A percentile compares a stretch with the other conserved stretches of the same genome.
These are phyloP conservation scores for Formica exsecta DNA, from an alignment of 1,140 invertebrate species.

Conservation along the genomic window DNA sequence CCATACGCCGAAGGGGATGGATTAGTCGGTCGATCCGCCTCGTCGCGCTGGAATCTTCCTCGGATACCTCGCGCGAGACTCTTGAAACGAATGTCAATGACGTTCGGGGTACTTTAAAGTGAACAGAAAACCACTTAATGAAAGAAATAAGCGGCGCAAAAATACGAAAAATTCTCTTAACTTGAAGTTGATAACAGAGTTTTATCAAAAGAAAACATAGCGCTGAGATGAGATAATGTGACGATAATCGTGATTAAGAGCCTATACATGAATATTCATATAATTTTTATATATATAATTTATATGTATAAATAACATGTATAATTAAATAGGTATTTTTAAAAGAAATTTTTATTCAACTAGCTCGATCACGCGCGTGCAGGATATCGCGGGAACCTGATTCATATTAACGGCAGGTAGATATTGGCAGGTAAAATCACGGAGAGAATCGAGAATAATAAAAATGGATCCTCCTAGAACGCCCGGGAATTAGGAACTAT, in stretches of 20 bases:
- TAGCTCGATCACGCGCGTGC: not conserved
- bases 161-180: constrained; percentile 41
- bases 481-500: constrained; percentile 64
- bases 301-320: no score
- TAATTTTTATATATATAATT: no score
- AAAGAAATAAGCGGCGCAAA: constrained; percentile 32
- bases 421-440: constrained; percentile 32
- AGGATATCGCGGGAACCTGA: not conserved
- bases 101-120: constrained; percentile 40
- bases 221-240: no score
- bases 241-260: not conserved
- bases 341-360: not conserved
- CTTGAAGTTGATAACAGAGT: constrained; percentile 7
- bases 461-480: constrained; percentile 28
- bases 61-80: constrained; percentile 38
- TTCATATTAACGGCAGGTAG: constrained; percentile 23
- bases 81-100: constrained; percentile 46
- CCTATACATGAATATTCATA: no score
- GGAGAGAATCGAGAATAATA: constrained; percentile 22
- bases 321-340: no score
- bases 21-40: constrained; percentile 75
- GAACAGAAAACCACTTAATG: constrained; percentile 51
- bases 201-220: constrained; percentile 3
- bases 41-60: constrained; percentile 44
- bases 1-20: constrained; percentile 85